These are phyloP conservation scores for Actenoides lindsayi DNA, from an alignment of 2,113 vertebrate genomes.

Conservation along the genomic window DNA sequence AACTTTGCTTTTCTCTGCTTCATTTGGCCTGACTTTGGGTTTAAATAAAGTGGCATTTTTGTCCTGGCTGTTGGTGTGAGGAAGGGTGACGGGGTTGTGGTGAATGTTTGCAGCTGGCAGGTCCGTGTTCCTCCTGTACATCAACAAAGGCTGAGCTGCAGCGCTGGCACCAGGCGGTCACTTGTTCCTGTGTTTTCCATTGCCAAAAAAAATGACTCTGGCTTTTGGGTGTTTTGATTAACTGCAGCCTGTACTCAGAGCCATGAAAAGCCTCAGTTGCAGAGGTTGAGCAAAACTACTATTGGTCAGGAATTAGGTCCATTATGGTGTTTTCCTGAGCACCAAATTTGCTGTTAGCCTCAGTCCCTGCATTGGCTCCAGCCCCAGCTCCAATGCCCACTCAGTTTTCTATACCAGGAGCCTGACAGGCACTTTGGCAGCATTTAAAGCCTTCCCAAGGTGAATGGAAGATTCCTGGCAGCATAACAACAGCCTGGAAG, in stretches of 20 bases:
- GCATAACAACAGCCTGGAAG: not conserved
- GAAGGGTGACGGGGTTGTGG: not conserved
- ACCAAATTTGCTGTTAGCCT: not conserved
- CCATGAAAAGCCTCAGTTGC: not conserved
- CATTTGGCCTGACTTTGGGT: not conserved
- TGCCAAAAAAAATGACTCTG: not conserved
- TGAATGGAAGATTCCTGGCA: not conserved
- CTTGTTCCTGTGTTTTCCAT: not conserved
- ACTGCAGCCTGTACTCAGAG: not conserved
- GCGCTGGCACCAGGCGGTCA: accelerated
- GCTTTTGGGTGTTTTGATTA: not conserved
- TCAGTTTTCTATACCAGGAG: not conserved
- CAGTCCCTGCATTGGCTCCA: accelerated
- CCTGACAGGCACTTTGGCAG: not conserved
- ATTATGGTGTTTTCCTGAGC: not conserved
- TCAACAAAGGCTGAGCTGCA: not conserved
- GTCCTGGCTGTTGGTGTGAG: not conserved
- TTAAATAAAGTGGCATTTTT: not conserved
- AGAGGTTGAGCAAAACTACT: not conserved
- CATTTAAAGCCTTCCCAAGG: not conserved
- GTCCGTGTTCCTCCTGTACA: not conserved
- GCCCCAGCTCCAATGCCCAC: not conserved
- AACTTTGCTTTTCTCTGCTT: not conserved
- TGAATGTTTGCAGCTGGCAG: not conserved
- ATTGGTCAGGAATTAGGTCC: not conserved